phyloP scores from a whole-genome alignment of 2,113 vertebrate species.

The Chaetura pelagica region DNA sequence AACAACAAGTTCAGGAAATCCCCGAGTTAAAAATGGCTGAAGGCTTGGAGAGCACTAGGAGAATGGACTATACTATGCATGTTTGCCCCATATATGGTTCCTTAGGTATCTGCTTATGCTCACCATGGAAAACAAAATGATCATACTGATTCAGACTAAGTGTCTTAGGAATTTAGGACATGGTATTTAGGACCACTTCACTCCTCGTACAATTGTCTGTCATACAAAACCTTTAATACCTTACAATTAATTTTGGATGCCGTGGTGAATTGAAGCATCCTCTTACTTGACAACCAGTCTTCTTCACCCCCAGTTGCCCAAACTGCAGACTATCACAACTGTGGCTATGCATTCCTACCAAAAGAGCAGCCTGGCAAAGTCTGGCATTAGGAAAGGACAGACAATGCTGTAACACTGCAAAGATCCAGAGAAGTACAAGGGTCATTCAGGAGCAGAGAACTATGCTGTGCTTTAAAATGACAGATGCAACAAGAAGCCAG shows the following conservation, averaged over 20 bases:
- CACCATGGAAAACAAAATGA: background rate
- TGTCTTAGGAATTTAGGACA: background rate
- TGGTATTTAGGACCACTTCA: background rate
- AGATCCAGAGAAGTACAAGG: background rate
- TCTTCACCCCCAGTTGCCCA: background rate
- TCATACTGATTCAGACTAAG: background rate
- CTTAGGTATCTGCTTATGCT: background rate
- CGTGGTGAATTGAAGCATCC: background rate
- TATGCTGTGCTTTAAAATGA: background rate
- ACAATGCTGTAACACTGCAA: background rate
- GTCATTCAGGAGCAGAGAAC: background rate
- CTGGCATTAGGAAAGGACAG: background rate
- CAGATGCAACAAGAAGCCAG: background rate
- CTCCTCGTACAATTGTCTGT: background rate
- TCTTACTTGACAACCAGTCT: background rate
- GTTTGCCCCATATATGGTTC: background rate
- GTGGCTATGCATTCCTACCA: fast-evolving
- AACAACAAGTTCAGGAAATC: background rate
- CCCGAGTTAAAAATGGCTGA: background rate
- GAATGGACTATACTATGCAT: background rate
- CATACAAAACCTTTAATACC: background rate
- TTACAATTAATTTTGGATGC: background rate
- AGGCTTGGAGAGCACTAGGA: background rate
- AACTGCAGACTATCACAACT: fast-evolving
- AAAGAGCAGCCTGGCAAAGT: background rate